These are phyloP conservation scores for Melipona bicolor DNA, from an alignment of 2,888 invertebrate species.

Conservation along the genomic window DNA sequence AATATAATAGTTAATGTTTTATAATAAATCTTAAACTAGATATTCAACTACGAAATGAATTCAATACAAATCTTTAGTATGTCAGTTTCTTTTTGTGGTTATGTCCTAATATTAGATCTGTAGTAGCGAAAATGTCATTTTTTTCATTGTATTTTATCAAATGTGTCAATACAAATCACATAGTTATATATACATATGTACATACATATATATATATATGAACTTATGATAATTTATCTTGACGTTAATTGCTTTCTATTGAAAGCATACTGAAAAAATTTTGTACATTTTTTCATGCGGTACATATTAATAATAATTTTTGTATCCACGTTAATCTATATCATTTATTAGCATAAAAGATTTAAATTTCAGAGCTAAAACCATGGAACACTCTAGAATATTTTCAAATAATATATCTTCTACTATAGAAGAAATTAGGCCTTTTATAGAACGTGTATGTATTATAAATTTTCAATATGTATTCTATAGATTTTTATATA, in stretches of 20 bases:
- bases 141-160: slow-evolving; percentile 16
- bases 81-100: background rate
- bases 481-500: background rate
- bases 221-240: slow-evolving; percentile 2
- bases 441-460: slow-evolving; percentile 88
- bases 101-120: slow-evolving; percentile 12
- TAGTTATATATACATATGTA: slow-evolving; percentile 6
- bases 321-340: slow-evolving; percentile 3
- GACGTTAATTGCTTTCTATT: slow-evolving; percentile 6
- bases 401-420: slow-evolving; percentile 79
- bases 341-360: slow-evolving; percentile 43
- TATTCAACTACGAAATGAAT: slow-evolving; percentile 14
- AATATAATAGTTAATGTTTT: slow-evolving; percentile 14
- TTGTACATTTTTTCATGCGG: background rate
- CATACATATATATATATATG: background rate
- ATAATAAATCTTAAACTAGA: background rate
- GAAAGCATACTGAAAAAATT: slow-evolving; percentile 6
- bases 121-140: slow-evolving; percentile 9
- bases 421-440: slow-evolving; percentile 88
- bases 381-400: slow-evolving; percentile 65
- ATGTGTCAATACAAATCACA: slow-evolving; percentile 20
- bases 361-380: slow-evolving; percentile 59
- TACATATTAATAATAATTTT: background rate
- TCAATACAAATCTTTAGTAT: background rate
- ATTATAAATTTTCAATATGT: slow-evolving; percentile 81